Evolutionary conservation across 2,888 invertebrate species (phyloP), one percentile per base, ranked within the genome.

Genomic region (Heliconius hortense): DNA sequence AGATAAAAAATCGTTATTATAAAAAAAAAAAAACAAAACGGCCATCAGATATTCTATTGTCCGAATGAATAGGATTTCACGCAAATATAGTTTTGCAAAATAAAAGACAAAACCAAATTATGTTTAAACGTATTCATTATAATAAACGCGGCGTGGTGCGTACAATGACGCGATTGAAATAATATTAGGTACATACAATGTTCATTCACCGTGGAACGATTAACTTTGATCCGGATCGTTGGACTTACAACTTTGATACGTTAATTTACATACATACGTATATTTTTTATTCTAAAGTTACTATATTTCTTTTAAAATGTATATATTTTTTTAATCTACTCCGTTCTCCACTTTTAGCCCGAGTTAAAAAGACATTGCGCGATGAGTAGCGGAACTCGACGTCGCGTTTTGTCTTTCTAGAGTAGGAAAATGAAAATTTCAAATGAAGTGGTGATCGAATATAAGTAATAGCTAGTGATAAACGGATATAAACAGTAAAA

Each of bases 151-250:
- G 59, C 39, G 59, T 66, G 59, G 18, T 66, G 63, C 63, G 71
- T 70, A 75, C 67, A 77, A 76, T 73, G 68, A 59, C 48, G 56
- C 28, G 75, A 73, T 74, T 72, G 73, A 68, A 74, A 73, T 68
- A 77, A 73, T 73, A 71, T 74, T 77, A 73, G 73, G 71, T 70
- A 72, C 62, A 35, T 70, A 35, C 62, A 62, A 60, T 76, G 73
- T 69, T 72, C 73, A 63, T 76, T 76, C 73, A 64, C 76, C 72
- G 76, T 73, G 72, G 68, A 28, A 76, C 72, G 59, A 67, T 76
- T 72, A 62, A 71, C 68, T 68, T 68, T 60, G 75, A 63, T 71
- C 26, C 72, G 72, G 72, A 72, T 72, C 72, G 72, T 35, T 75
- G 75, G 67, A 68, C 64, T 75, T 71, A 63, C 53, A 74, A 74